These are phyloP conservation scores for Chaetops frenatus DNA, from an alignment of 2,113 vertebrate genomes.

Conservation along the genomic window DNA sequence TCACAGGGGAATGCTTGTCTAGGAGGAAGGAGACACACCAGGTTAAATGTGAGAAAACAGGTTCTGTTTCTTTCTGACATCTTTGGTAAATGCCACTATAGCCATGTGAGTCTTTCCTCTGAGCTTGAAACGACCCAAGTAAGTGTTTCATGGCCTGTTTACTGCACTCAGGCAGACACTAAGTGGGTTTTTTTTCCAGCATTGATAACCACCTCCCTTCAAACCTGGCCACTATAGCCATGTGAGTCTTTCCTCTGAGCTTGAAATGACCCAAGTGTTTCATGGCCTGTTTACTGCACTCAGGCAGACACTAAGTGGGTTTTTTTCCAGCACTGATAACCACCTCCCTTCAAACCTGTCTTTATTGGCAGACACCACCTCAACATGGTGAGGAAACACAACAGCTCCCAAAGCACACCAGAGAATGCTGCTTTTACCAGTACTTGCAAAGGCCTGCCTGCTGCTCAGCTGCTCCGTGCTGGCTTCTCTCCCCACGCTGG, in stretches of 20 bases:
- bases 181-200: not conserved
- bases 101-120: not conserved
- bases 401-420: not conserved
- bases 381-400: not conserved
- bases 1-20: slow-evolving; percentile 72
- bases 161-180: not conserved
- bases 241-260: not conserved
- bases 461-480: slow-evolving; percentile 34
- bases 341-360: not conserved
- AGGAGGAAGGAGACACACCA: not conserved
- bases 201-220: not conserved
- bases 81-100: not conserved
- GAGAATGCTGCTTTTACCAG: slow-evolving; percentile 58
- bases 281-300: not conserved
- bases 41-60: not conserved
- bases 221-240: not conserved
- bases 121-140: not conserved
- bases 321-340: not conserved
- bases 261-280: not conserved
- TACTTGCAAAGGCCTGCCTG: slow-evolving; percentile 59
- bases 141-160: not conserved
- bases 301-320: not conserved
- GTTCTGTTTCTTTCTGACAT: not conserved
- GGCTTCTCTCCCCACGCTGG: slow-evolving; percentile 66
- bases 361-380: not conserved